Evolutionary conservation across 2,797 vertebrate genomes (phyloP).

Genomic region (Cyprinodon diabolis): DNA sequence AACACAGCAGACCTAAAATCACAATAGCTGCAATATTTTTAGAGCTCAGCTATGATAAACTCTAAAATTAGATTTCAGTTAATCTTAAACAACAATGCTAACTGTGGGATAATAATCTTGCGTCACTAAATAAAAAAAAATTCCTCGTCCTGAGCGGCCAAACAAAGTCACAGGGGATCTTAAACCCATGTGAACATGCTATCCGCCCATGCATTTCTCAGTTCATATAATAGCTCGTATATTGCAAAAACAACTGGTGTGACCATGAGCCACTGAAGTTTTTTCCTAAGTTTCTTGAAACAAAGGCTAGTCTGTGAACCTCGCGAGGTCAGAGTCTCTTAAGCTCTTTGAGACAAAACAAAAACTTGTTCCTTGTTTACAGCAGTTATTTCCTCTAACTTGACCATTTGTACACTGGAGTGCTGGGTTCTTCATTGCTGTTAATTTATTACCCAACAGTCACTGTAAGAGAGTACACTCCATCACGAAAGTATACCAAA

Average conservation of each 20-base stretch:
- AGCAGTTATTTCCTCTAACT: conserved; percentile 67
- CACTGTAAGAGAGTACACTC: conserved; percentile 24
- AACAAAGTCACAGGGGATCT: conserved; percentile 67
- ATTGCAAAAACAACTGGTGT: conserved; percentile 72
- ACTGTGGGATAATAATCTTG: conserved; percentile 67
- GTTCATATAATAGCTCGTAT: conserved; percentile 69
- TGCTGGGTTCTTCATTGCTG: conserved; percentile 51
- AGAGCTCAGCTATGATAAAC: conserved; percentile 58
- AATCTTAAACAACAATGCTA: conserved; percentile 70
- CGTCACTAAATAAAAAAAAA: conserved; percentile 52
- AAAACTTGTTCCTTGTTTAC: conserved; percentile 71
- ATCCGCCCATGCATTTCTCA: conserved; percentile 73
- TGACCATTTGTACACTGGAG: conserved; percentile 57
- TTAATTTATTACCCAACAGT: conserved; percentile 64
- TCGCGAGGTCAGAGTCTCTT: conserved; percentile 56
- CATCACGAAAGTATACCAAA: too few relatives aligned
- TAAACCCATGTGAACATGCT: conserved; percentile 60
- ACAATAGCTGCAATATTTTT: conserved; percentile 67
- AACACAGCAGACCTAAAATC: conserved; percentile 66
- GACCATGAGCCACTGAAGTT: conserved; percentile 56
- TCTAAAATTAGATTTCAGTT: conserved; percentile 77
- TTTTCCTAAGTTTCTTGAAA: conserved; percentile 64
- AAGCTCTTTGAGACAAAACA: conserved; percentile 68
- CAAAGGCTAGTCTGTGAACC: conserved; percentile 71
- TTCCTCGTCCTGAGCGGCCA: conserved; percentile 48